A percentile compares a stretch with the other conserved stretches of the same genome.
Evolutionary conservation across 2,113 vertebrate genomes (phyloP).

Genomic region (Brevimyrus niger): DNA sequence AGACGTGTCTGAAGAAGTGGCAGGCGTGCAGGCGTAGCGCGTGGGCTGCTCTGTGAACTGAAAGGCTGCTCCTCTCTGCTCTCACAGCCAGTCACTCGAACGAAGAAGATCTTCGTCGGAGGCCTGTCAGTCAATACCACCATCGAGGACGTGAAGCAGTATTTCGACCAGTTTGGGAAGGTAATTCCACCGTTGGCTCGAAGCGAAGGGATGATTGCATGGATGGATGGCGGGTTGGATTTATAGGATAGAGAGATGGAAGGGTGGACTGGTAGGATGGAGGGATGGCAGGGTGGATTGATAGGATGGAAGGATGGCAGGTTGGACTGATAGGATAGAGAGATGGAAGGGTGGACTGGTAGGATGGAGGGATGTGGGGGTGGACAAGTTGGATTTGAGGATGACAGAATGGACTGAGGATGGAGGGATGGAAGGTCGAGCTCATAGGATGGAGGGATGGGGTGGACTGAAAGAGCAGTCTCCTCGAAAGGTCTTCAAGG

Average conservation of each 20-base stretch:
- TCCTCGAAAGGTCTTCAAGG: background rate
- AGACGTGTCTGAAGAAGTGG: background rate
- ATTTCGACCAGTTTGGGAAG: conserved; percentile 99
- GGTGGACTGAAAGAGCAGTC: background rate
- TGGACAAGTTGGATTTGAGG: background rate
- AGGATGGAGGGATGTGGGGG: background rate
- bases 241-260: no score
- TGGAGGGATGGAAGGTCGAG: background rate
- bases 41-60: background rate
- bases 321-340: background rate
- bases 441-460: background rate
- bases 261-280: background rate
- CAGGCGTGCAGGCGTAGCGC: background rate
- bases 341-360: background rate
- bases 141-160: conserved; percentile 96
- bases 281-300: background rate
- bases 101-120: conserved; percentile 99
- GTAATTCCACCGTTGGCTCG: conserved; percentile 54
- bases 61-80: background rate
- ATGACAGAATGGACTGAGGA: background rate
- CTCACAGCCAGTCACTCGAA: conserved; percentile 94
- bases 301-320: background rate
- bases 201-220: background rate
- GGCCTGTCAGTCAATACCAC: conserved; percentile 97
- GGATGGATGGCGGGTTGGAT: background rate